phyloP scores from a whole-genome alignment of 1,140 invertebrate species.

The Dendroctonus valens region DNA sequence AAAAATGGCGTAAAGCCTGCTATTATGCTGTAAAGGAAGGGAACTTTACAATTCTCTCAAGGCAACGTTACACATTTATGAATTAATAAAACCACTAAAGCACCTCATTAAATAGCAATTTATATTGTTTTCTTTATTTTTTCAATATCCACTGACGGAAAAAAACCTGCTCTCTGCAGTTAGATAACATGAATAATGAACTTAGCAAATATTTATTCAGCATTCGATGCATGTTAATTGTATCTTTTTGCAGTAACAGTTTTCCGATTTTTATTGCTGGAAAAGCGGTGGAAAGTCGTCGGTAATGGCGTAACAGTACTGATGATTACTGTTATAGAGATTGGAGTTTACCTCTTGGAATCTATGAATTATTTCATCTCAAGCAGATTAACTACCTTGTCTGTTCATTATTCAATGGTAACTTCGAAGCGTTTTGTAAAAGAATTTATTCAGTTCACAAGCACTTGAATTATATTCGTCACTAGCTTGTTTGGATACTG shows the following conservation, averaged over 20 bases:
- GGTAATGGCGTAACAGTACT: constrained; percentile 6
- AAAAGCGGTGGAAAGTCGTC: constrained; percentile 9
- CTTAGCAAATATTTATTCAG: neutral
- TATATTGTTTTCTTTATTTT: constrained; percentile 10
- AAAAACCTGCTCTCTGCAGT: constrained; percentile 9
- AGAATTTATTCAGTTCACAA: too few relatives aligned
- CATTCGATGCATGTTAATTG: constrained; percentile 1
- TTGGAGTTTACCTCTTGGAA: constrained; percentile 2
- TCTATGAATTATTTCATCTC: neutral
- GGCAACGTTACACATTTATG: constrained; percentile 3
- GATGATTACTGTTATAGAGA: constrained; percentile 8
- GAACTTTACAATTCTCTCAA: neutral
- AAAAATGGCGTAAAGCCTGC: too few relatives aligned
- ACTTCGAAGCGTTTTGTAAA: too few relatives aligned
- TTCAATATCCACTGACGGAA: neutral
- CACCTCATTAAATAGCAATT: constrained; percentile 3
- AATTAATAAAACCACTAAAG: constrained; percentile 5
- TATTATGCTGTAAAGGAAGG: too few relatives aligned
- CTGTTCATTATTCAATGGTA: too few relatives aligned
- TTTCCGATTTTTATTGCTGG: constrained; percentile 6
- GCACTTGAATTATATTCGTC: too few relatives aligned
- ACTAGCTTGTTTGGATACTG: too few relatives aligned
- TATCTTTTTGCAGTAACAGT: constrained; percentile 10
- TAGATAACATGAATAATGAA: constrained; percentile 16
- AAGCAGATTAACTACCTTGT: too few relatives aligned